phyloP scores from a whole-genome alignment of 2,888 invertebrate genomes.

The Gnatocerus cornutus region DNA sequence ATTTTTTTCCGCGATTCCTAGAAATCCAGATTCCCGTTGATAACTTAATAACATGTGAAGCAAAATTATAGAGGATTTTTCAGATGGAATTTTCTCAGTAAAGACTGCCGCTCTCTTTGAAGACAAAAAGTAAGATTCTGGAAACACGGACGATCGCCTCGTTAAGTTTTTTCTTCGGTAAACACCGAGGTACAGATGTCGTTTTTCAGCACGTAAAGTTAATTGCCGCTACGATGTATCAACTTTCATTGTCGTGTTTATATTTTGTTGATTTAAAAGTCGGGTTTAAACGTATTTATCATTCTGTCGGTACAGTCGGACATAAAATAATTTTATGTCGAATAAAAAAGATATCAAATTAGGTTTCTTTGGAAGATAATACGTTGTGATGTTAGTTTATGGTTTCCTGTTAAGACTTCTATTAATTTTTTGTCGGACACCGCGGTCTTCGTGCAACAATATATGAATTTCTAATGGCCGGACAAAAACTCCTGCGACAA shows the following conservation, averaged over 20 bases:
- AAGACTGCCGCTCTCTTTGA: conserved; percentile 18
- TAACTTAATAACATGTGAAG: conserved; percentile 23
- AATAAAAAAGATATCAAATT: conserved; percentile 43
- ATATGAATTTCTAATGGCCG: conserved; percentile 39
- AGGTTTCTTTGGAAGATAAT: conserved; percentile 40
- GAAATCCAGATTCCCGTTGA: conserved; percentile 11
- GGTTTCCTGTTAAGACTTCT: conserved; percentile 44
- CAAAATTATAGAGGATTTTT: conserved; percentile 30
- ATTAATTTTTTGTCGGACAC: conserved; percentile 40
- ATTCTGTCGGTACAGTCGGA: conserved; percentile 16
- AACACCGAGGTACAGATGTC: conserved; percentile 35
- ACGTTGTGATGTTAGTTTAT: conserved; percentile 46
- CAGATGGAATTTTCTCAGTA: conserved; percentile 11
- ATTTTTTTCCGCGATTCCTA: conserved; percentile 15
- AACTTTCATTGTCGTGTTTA: conserved; percentile 42
- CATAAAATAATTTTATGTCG: conserved; percentile 30
- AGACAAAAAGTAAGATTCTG: conserved; percentile 31
- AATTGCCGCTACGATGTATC: conserved; percentile 36
- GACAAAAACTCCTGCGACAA: conserved; percentile 30
- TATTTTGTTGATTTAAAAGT: conserved; percentile 33
- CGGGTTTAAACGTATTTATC: conserved; percentile 30
- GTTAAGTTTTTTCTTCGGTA: conserved; percentile 40
- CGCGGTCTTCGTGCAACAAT: conserved; percentile 21
- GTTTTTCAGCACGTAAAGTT: conserved; percentile 39
- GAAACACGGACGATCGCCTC: conserved; percentile 25